Evolutionary conservation across 2,113 vertebrate genomes (phyloP), one percentile per base, ranked within the genome.

Genomic region (Atractosteus spatula): DNA sequence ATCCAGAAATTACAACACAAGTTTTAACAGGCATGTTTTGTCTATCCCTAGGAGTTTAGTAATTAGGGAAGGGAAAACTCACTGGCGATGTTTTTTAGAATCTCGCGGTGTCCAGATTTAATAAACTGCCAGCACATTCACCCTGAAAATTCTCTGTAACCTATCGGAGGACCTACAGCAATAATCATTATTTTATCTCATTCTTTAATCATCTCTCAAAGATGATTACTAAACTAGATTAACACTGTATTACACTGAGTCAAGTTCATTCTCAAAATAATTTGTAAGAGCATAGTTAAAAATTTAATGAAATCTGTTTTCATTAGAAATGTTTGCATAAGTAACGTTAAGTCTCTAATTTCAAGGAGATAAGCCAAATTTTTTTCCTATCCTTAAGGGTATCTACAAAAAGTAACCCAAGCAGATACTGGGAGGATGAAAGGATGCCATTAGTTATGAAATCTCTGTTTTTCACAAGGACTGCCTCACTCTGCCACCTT

Each of bases 1-100:
- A 95, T 97, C 92, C 92, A 91, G 91, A 94, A 92, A 94, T 94
- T 95, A 90, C 91, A 84, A 80, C 77, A 79, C 96, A 91, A 89
- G 96, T 97, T 93, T 84, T 85, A 92, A 96, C 96, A 96, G 84
- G 94, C 83, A 87, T 44, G 80, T 79, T 87, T 79, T 73, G 78
- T 85, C 87, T 89, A 88, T 90, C 89, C 88, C 89, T 10, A 51
- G 80, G 79, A 86, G 70, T 89, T 89, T 74, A 87, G 87, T 85
- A 87, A 90, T 86, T 91, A 91, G 88, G 82, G 70, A 79, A 86
- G 67, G 75, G 44, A 45, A 80, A 80, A 76, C 74, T 72, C 74
- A 76, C 71, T 54, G 75, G 88, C 89, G 89, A 88, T 82, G 85
- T 84, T 89, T 91, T 89, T 85, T 83, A 84, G 81, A 83, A 84